Evolutionary conservation across 2,797 vertebrate species (phyloP).

Genomic region (Gastrophryne carolinensis): DNA sequence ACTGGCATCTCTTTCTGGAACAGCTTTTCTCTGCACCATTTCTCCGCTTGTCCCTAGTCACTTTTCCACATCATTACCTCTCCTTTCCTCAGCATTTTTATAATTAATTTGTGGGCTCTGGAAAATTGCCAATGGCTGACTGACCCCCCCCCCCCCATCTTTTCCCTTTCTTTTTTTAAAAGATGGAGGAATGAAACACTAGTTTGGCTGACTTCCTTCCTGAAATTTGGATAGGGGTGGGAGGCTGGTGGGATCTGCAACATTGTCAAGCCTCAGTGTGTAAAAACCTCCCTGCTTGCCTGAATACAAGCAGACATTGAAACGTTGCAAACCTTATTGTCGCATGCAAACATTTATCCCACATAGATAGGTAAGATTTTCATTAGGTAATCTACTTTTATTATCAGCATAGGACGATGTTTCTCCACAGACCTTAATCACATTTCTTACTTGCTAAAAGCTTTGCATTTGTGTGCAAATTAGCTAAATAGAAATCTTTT

Average conservation of each 20-base stretch:
- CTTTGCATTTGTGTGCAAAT: slow-evolving; percentile 32
- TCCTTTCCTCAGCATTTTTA: slow-evolving; percentile 51
- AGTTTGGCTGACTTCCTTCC: not conserved
- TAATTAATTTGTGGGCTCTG: slow-evolving; percentile 49
- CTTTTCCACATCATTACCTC: slow-evolving; percentile 49
- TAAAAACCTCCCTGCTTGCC: not conserved
- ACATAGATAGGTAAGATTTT: slow-evolving; percentile 3
- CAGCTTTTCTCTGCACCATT: slow-evolving; percentile 24
- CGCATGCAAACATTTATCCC: not conserved
- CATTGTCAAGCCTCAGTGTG: slow-evolving; percentile 7
- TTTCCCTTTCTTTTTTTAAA: not conserved
- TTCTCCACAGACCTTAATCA: slow-evolving; percentile 10
- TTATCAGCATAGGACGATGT: not conserved
- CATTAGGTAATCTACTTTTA: slow-evolving; percentile 5
- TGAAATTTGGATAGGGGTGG: too few species aligned
- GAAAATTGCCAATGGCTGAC: slow-evolving; percentile 36
- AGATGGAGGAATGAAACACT: not conserved
- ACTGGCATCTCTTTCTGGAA: not conserved
- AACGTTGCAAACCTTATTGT: not conserved
- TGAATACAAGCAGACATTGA: not conserved
- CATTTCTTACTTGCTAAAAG: not conserved
- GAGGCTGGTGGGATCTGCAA: not conserved
- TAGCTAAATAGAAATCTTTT: not conserved
- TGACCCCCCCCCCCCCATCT: not conserved
- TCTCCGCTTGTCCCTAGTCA: slow-evolving; percentile 32